Evolutionary conservation across 2,888 invertebrate genomes (phyloP).

Genomic region (Vandiemenella viatica): DNA sequence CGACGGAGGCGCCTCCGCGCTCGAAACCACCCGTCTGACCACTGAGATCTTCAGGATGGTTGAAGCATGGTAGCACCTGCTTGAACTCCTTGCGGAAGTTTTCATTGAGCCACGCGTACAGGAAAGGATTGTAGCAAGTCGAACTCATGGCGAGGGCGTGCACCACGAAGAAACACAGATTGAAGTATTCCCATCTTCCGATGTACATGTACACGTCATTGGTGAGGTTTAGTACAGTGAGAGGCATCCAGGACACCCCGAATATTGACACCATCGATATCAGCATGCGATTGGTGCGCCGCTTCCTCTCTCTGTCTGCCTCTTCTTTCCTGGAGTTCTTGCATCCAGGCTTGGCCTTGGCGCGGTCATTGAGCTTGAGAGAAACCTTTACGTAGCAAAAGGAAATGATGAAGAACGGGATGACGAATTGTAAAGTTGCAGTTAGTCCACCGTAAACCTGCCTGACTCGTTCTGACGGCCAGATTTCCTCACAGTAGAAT

Average conservation of each 20-base stretch:
- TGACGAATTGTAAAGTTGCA: constrained; percentile 77
- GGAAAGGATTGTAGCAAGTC: constrained; percentile 84
- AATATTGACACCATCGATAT: constrained; percentile 96
- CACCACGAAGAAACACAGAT: constrained; percentile 74
- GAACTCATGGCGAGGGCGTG: constrained; percentile 88
- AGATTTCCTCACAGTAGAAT: constrained; percentile 71
- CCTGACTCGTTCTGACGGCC: constrained; percentile 73
- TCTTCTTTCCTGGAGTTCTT: constrained; percentile 78
- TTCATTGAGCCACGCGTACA: constrained; percentile 92
- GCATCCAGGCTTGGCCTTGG: constrained; percentile 68
- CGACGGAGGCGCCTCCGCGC: constrained; percentile 17
- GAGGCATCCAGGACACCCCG: constrained; percentile 86
- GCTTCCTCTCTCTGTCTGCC: constrained; percentile 75
- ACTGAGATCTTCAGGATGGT: too few relatives aligned
- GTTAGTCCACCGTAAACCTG: constrained; percentile 72
- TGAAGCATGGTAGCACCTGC: constrained; percentile 42
- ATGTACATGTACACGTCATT: constrained; percentile 64
- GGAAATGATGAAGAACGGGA: constrained; percentile 87
- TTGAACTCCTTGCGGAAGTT: constrained; percentile 84
- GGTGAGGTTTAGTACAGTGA: constrained; percentile 78
- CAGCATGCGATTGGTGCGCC: constrained; percentile 89
- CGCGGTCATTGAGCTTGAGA: constrained; percentile 67
- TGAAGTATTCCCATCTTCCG: constrained; percentile 66
- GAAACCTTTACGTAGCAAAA: constrained; percentile 91
- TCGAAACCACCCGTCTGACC: constrained; percentile 24